These are phyloP conservation scores for Poecilia velifera DNA, from an alignment of 2,797 vertebrate species.

Conservation along the genomic window DNA sequence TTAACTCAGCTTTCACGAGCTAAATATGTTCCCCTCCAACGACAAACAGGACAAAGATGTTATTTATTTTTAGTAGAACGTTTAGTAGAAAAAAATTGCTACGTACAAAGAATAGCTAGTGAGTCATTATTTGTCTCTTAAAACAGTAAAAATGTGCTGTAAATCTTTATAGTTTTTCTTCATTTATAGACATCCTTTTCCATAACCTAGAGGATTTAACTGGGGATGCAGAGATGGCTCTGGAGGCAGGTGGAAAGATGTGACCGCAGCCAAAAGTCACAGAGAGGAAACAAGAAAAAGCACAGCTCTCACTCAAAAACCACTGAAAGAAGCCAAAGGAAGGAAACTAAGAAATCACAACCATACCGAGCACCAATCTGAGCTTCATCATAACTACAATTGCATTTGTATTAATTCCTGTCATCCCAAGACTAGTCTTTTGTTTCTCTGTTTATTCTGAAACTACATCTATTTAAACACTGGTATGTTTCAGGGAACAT, in stretches of 20 bases:
- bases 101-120: background rate
- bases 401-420: conserved; percentile 4
- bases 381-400: background rate
- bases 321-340: conserved; percentile 6
- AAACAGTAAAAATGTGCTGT: background rate
- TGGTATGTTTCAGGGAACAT: conserved; percentile 11
- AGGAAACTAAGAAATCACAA: conserved; percentile 23
- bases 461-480: conserved; percentile 6
- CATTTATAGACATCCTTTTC: background rate
- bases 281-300: conserved; percentile 36
- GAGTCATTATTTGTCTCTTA: background rate
- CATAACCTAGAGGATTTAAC: background rate
- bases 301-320: conserved; percentile 18
- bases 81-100: background rate
- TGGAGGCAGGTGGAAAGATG: conserved; percentile 7
- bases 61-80: background rate
- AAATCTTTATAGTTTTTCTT: background rate
- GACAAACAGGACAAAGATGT: background rate
- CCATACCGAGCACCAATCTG: conserved; percentile 1
- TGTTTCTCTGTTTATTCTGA: background rate
- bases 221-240: background rate
- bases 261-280: conserved; percentile 16
- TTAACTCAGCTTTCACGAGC: background rate
- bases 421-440: background rate
- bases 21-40: background rate